Base-by-base conservation (phyloP, 1,140 invertebrate genomes). In the Drosophila equinoxialis region DNA sequence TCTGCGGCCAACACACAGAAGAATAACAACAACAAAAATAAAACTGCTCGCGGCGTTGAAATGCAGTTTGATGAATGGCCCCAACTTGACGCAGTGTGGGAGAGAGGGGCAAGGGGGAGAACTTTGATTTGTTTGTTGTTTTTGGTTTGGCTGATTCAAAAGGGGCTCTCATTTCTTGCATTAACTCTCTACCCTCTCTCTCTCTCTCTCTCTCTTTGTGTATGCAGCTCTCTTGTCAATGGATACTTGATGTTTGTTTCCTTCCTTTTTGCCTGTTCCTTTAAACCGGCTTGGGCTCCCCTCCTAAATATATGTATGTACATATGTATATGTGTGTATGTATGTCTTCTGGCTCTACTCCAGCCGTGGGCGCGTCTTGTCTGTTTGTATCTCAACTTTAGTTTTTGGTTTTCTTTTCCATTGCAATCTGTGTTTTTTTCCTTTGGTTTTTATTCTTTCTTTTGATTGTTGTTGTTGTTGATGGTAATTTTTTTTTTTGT, bases 51-150 rank as follows among this genome's bases (percentile, higher is more conserved):
- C 71, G 78, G 81, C 81, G 83, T 85, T 85, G 81, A 85, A 89
- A 89, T 89, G 84, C 84, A 89, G 85, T 59, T 89, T 89, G 84
- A 89, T 89, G 84, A 89, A 89, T 89, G 84, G 80, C 72, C 57
- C 11, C 20, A 51, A 17, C 11, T 51, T 3, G 45, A 17, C 17
- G 45, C 17, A 8, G n/a, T n/a, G 14, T 14, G 8, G 8, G 8
- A 3, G 6, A 6, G 30, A 30, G 30, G 10, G 23, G 14, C 35
- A 10, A 14, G 41, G 23, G n/a, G 41, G 23, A 41, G 20, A 59
- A 37, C 35, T 59, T 79, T 78, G 57, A 74, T 68, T 68, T 59
- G 74, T 74, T 80, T 65, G 70, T 54, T 65, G 65, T 71, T 77
- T 74, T 72, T 76, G 65, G 54, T 72, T 69, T 51, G 68, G 68